Evolutionary conservation across 2,113 vertebrate genomes (phyloP).

Genomic region (Cardinalis cardinalis): DNA sequence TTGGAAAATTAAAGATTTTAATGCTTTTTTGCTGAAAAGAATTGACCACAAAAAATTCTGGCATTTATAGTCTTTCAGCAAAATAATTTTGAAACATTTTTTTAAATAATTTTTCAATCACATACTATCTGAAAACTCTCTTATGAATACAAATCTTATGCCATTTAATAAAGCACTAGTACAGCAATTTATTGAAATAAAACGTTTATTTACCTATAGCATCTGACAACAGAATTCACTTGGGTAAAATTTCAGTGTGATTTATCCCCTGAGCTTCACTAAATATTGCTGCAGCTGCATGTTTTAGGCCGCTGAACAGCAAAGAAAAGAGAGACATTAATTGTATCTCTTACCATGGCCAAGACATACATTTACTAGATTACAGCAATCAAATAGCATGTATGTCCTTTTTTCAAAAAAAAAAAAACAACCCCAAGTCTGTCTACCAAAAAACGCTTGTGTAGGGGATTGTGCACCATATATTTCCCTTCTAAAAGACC

Average conservation of each 20-base stretch:
- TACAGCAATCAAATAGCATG: not conserved
- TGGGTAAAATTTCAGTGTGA: not conserved
- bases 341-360: slow-evolving; percentile 11
- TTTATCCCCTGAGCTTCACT: slow-evolving; percentile 27
- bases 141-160: not conserved
- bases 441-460: not conserved
- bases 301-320: not conserved
- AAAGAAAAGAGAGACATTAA: slow-evolving; percentile 19
- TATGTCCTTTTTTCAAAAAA: not conserved
- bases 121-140: not conserved
- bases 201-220: slow-evolving; percentile 23
- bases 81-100: not conserved
- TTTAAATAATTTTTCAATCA: not conserved
- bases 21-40: not conserved
- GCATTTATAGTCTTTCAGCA: not conserved
- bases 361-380: slow-evolving; percentile 21
- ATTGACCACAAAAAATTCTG: not conserved
- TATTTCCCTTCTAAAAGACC: slow-evolving; percentile 20
- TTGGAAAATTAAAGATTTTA: not conserved
- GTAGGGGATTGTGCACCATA: not conserved
- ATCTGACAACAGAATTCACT: slow-evolving; percentile 14
- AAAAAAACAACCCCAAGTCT: not conserved
- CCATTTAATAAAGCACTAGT: not conserved
- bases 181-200: slow-evolving; percentile 1
- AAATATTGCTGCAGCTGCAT: slow-evolving; percentile 15